Base-by-base conservation (phyloP, 2,888 invertebrate genomes). In the Himalopsyche anomala region DNA sequence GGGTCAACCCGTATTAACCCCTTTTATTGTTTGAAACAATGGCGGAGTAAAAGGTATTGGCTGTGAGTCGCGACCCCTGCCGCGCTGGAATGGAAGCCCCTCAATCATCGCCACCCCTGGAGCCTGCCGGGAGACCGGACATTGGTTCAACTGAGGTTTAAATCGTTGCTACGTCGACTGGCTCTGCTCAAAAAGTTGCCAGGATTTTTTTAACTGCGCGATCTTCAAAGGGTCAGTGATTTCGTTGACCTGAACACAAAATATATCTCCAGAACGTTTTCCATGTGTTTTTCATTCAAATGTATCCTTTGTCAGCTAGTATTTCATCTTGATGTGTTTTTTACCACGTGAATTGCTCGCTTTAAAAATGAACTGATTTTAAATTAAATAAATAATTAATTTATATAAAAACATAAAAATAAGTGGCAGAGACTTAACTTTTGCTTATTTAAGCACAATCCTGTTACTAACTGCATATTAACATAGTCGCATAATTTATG, bases 21-120 rank as follows among this genome's bases (percentile, higher is more conserved):
- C 62, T 62, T 62, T 62, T 62, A 62, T 62, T 62, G 62, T 62
- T 62, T 62, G 62, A 62, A 62, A 62, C 62, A 62, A 62, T 62
- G 62, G 62, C 62, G 28, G 62, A 5, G 62, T 62, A 62, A 62
- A 62, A 62, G 62, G 62, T 62, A 62, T 62, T 62, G 62, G 62
- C 62, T 62, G 62, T 62, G 62, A 62, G 62, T 62, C 62, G 62
- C 62, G 62, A 62, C 62, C 62, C 62, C 62, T 62, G 62, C 62
- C 9, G 62, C 62, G 62, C 28, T 62, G 19, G 62, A 62, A 62
- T 62, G 62, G 19, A 62, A 62, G 62, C 62, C 62, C n/a, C 62
- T 62, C 62, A 62, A 62, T 62, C 62, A 62, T 62, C 62, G 62
- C 62, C 62, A 62, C 62, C 62, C 62, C 62, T 62, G 62, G 62